A percentile compares a stretch with the other conserved stretches of the same genome.
Conservation (phyloP, 2,797 vertebrate genomes). For the Parauchenoglanis ngamensis region DNA sequence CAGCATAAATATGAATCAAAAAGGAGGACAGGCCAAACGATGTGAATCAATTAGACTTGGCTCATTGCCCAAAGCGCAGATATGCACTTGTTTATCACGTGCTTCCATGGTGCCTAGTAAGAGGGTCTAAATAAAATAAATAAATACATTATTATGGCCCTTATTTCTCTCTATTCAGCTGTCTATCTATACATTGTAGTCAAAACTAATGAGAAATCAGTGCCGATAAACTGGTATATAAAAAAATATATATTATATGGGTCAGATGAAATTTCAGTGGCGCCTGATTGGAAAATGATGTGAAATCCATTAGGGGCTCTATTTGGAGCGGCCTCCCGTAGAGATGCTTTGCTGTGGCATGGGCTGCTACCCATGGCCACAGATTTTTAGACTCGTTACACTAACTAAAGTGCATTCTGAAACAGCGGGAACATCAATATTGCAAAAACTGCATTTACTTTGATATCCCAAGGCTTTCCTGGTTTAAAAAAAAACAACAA, state of each 20-base stretch:
- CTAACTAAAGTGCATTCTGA: slow-evolving; percentile 42
- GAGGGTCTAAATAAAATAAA: neutral
- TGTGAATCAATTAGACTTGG: slow-evolving; percentile 36
- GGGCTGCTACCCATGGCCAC: slow-evolving; percentile 7
- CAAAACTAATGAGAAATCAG: slow-evolving; percentile 14
- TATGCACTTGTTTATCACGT: neutral
- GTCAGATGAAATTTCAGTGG: slow-evolving; percentile 13
- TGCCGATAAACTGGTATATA: neutral
- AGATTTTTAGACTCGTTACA: slow-evolving; percentile 40
- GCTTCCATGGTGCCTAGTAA: neutral
- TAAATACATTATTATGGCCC: neutral
- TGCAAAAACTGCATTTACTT: slow-evolving; percentile 26
- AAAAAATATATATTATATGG: too few species aligned
- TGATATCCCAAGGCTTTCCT: slow-evolving; percentile 22
- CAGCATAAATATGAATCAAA: slow-evolving; percentile 34
- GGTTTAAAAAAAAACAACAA: neutral
- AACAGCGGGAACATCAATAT: slow-evolving; percentile 40
- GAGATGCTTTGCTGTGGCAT: slow-evolving; percentile 27
- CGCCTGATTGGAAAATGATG: slow-evolving; percentile 12
- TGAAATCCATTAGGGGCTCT: slow-evolving; percentile 40
- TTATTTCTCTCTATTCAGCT: neutral
- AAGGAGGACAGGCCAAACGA: slow-evolving; percentile 6
- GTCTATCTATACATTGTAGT: neutral
- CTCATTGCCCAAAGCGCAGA: slow-evolving; percentile 1
- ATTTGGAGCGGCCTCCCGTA: slow-evolving; percentile 34